Conservation (phyloP, 2,797 vertebrate species). For the Dromococcyx pavoninus region DNA sequence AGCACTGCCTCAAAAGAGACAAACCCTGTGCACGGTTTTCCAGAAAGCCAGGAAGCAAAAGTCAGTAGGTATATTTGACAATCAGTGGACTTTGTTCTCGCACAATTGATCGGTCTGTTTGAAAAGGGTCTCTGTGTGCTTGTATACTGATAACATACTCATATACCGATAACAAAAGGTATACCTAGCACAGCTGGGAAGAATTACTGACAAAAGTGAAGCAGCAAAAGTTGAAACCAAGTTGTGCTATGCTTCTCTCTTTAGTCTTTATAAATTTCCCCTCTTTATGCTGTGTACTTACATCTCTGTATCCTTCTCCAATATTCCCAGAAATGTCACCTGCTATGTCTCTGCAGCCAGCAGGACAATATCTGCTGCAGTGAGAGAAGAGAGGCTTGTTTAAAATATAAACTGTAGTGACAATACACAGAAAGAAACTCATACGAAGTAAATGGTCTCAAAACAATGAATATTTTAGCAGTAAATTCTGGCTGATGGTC, state of each 20-base stretch:
- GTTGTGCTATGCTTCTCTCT: background rate
- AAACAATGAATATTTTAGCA: background rate
- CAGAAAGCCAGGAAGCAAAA: background rate
- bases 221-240: background rate
- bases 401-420: background rate
- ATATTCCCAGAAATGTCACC: slow-evolving; percentile 85
- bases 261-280: background rate
- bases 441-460: background rate
- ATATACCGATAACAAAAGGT: background rate
- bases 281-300: slow-evolving; percentile 73
- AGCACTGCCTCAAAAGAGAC: background rate
- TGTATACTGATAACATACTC: slow-evolving; percentile 4
- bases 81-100: slow-evolving; percentile 39
- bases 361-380: slow-evolving; percentile 86
- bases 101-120: slow-evolving; percentile 18
- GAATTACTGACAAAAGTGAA: background rate
- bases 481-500: background rate
- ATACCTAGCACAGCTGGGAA: background rate
- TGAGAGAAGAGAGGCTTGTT: slow-evolving; percentile 31
- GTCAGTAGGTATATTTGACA: background rate
- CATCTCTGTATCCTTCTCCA: slow-evolving; percentile 85
- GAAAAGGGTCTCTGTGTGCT: background rate
- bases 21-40: background rate
- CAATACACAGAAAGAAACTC: background rate
- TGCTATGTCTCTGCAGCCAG: slow-evolving; percentile 83